Evolutionary conservation across 2,113 vertebrate species (phyloP).

Genomic region (Okapia johnstoni): DNA sequence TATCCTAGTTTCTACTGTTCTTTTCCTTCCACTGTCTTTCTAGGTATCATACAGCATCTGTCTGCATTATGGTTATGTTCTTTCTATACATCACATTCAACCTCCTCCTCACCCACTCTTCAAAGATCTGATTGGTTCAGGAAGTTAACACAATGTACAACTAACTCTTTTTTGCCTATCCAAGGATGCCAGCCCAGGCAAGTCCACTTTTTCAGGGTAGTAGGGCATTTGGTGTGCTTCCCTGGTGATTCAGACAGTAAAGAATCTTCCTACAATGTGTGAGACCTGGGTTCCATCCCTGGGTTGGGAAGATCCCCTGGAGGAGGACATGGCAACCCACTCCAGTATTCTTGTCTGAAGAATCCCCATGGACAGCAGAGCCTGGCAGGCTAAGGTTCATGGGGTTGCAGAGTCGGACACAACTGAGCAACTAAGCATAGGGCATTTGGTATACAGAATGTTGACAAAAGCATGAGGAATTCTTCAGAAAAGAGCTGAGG

Average conservation of each 20-base stretch:
- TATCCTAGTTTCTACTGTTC: neutral
- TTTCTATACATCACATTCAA: neutral
- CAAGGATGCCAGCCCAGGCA: neutral
- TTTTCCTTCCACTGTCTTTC: neutral
- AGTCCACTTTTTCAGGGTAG: neutral
- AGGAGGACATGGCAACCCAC: neutral
- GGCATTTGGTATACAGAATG: too few species aligned
- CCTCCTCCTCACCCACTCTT: neutral
- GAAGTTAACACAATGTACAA: fast-evolving
- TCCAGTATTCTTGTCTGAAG: neutral
- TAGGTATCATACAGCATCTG: neutral
- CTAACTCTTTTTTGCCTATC: neutral
- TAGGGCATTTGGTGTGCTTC: neutral
- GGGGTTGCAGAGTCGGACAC: neutral
- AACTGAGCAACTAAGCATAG: neutral
- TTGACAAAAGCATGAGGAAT: neutral
- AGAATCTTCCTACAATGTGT: neutral
- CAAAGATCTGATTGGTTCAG: neutral
- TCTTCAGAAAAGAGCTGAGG: neutral
- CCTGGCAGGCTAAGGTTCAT: neutral
- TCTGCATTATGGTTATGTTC: too few species aligned
- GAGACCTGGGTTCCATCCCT: neutral
- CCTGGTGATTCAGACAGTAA: neutral
- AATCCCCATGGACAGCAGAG: neutral
- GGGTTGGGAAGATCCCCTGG: neutral